Base-by-base conservation (phyloP, 2,113 vertebrate genomes). In the Colius striatus region DNA sequence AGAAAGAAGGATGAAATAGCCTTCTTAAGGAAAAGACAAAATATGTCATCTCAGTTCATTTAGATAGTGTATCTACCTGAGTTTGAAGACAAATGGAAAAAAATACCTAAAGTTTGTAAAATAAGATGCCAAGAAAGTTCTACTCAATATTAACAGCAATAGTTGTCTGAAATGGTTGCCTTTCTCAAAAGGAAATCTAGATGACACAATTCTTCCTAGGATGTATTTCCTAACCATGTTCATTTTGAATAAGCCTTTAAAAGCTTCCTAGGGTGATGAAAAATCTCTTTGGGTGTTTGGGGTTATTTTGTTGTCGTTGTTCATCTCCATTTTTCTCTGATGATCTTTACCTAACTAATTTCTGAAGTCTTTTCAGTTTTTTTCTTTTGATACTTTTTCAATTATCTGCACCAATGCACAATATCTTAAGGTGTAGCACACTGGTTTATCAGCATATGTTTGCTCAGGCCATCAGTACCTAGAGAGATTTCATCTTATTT, bases 401-500 rank as follows among this genome's bases (percentile, higher is more conserved):
- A 9, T 76, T 85, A 68, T 76, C 47, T 95, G 67, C 23, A 92
- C 21, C 41, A 90, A 45, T 68, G 50, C 50, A 61, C 23, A 27
- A 10, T 54, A 32, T n/a, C 25, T 74, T 83, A 73, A 70, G 17
- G 51, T 58, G n/a, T 48, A 1, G 0, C 23, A 27, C 1, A 0
- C 38, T 45, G 45, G 6, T 18, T 38, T 72, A 61, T 62, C 63
- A 29, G 30, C 66, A 9, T 38, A 25, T 54, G 12, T 65, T 79
- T 79, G 13, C 73, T 23, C 47, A 80, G 36, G 7, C 16, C 70
- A 81, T 43, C 4, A 62, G 47, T 68, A 47, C 55, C 67, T 80
- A 55, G 16, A 74, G 63, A 21, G 47, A 84, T 86, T 90, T 89
- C 17, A 48, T 14, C 12, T 88, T 93, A 38, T 61, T 90, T 90